Conservation (phyloP, 2,888 invertebrate genomes). For the Anaspis maculata region DNA sequence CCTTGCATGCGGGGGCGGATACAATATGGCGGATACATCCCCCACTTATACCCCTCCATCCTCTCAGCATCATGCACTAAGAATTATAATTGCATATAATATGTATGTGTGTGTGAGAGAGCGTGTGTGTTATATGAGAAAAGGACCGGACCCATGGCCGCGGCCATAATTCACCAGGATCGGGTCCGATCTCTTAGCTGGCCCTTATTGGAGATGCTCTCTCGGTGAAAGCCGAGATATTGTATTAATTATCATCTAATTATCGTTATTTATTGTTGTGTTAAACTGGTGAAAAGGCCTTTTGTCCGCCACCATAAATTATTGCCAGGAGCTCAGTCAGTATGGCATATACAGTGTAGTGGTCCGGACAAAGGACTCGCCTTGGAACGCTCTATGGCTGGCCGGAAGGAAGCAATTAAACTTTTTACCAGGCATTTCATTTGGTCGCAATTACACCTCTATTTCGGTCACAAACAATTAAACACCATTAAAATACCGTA, state of each 20-base stretch:
- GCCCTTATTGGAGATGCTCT: conserved; percentile 10
- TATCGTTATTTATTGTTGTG: conserved; percentile 32
- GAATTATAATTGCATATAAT: conserved; percentile 44
- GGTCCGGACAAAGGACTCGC: conserved; percentile 9
- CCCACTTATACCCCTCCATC: conserved; percentile 34
- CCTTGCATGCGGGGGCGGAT: conserved; percentile 39
- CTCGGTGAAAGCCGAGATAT: conserved; percentile 21
- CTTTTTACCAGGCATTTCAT: conserved; percentile 20
- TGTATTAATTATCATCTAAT: conserved; percentile 39
- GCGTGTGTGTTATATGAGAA: too few relatives aligned
- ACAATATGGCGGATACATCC: conserved; percentile 43
- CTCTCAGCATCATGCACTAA: conserved; percentile 38
- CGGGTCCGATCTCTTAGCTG: conserved; percentile 7
- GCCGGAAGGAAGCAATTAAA: conserved; percentile 23
- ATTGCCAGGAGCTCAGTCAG: conserved; percentile 7
- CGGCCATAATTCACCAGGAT: conserved; percentile 33
- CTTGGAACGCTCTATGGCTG: conserved; percentile 2
- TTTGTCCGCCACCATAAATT: conserved; percentile 19
- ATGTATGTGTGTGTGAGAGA: conserved; percentile 39
- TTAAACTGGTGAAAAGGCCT: conserved; percentile 19
- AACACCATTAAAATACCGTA: conserved; percentile 22
- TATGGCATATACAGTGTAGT: too few relatives aligned
- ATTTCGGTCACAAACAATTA: conserved; percentile 25
- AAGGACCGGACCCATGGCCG: conserved; percentile 16
- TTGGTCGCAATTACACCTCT: conserved; percentile 18